Conservation (phyloP, 2,113 vertebrate species). For the Charadrius vociferus region DNA sequence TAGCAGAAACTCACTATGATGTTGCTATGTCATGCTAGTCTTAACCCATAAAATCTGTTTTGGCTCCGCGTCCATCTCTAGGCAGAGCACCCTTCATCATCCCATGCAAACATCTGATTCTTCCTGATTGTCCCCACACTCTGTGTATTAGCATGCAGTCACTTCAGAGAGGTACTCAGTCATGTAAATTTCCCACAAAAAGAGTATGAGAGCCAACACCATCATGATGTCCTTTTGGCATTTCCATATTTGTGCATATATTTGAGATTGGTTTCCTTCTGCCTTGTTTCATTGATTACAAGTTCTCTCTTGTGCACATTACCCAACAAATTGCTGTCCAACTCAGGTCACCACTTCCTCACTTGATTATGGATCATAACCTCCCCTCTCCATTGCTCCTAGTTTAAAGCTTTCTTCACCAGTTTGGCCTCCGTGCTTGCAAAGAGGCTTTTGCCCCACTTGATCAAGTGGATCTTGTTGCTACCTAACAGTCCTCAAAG, state of each 20-base stretch:
- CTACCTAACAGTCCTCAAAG: not conserved
- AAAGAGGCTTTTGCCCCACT: not conserved
- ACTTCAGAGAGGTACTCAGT: not conserved
- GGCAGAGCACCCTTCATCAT: not conserved
- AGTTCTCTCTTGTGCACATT: not conserved
- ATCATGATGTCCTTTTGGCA: not conserved
- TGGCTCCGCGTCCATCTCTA: not conserved
- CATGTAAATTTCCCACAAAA: not conserved
- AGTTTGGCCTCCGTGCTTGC: not conserved
- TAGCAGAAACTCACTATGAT: not conserved
- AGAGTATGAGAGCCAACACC: not conserved
- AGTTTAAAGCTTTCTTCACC: not conserved
- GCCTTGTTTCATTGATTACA: not conserved
- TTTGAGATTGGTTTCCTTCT: not conserved
- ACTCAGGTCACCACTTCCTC: not conserved
- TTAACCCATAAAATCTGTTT: not conserved
- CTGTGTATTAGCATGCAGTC: not conserved
- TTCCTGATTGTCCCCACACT: not conserved
- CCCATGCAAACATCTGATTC: not conserved
- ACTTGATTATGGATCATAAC: not conserved
- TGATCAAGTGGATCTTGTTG: not conserved
- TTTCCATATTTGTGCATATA: not conserved
- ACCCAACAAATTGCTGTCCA: not conserved
- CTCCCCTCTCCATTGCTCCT: not conserved
- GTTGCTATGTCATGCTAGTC: rapidly evolving